Conservation (phyloP, 2,113 vertebrate species). For the Ailurus styani region DNA sequence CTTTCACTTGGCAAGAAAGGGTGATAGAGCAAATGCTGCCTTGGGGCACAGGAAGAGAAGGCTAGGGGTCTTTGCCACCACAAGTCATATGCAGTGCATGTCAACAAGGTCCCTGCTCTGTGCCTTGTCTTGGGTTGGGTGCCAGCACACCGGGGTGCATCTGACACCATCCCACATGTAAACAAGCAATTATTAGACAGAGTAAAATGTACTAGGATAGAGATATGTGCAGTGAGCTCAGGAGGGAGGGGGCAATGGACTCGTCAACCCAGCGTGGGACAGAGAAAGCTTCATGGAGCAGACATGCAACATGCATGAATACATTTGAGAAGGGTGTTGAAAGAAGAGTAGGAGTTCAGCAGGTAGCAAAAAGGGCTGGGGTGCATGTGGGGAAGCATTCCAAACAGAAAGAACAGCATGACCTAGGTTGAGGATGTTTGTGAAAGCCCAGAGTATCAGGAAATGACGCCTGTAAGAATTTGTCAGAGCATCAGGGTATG, state of each 20-base stretch:
- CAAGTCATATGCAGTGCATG: background rate
- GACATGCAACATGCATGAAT: background rate
- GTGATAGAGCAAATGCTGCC: background rate
- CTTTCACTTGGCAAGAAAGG: conserved; percentile 1
- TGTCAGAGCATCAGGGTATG: background rate
- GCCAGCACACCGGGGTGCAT: background rate
- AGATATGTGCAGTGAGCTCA: background rate
- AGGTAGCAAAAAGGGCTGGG: background rate
- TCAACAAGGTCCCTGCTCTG: background rate
- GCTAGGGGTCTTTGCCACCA: background rate
- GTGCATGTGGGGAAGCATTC: too few relatives aligned
- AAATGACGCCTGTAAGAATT: background rate
- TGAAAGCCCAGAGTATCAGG: background rate
- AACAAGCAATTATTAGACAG: background rate
- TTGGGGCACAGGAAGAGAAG: background rate
- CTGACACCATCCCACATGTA: background rate
- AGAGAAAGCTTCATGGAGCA: background rate
- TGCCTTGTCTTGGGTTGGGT: background rate
- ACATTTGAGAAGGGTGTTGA: background rate
- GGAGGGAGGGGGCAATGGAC: background rate
- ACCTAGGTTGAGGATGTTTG: background rate
- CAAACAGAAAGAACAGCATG: background rate
- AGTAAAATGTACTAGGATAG: background rate
- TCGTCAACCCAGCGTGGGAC: background rate
- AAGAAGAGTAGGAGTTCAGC: background rate